Conservation (phyloP, 2,797 vertebrate species). For the Lateolabrax maculatus region DNA sequence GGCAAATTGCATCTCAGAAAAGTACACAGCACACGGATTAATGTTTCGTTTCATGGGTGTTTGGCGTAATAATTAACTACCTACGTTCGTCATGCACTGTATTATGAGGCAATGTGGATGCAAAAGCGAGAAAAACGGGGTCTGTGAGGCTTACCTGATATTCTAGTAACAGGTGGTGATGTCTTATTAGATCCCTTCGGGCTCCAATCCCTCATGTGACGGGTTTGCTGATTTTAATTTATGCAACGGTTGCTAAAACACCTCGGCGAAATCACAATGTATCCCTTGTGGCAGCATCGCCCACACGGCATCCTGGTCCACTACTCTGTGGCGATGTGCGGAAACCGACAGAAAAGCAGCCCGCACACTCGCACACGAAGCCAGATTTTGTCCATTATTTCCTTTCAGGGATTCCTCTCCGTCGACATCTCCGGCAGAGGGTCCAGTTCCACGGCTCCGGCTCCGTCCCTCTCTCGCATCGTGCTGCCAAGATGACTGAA, state of each 20-base stretch:
- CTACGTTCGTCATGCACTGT: constrained; percentile 43
- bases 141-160: constrained; percentile 80
- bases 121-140: constrained; percentile 23
- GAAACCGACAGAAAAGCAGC: constrained; percentile 53
- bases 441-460: constrained; percentile 67
- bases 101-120: constrained; percentile 33
- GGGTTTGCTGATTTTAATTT: constrained; percentile 61
- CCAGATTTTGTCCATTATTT: constrained; percentile 74
- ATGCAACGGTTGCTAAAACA: constrained; percentile 76
- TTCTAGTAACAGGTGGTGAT: constrained; percentile 86
- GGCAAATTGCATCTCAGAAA: constrained; percentile 46
- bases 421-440: constrained; percentile 77
- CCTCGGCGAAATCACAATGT: constrained; percentile 79
- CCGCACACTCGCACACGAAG: constrained; percentile 64
- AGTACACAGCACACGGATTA: constrained; percentile 51
- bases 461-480: constrained; percentile 65
- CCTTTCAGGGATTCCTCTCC: constrained; percentile 74
- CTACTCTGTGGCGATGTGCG: constrained; percentile 70
- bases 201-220: constrained; percentile 64
- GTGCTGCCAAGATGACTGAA: constrained; percentile 81
- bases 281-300: constrained; percentile 84
- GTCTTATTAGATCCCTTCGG: constrained; percentile 68
- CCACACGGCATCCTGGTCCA: constrained; percentile 82
- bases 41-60: constrained; percentile 40
- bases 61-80: constrained; percentile 49